phyloP scores from a whole-genome alignment of 2,113 vertebrate genomes.

The Misgurnus mizolepis region DNA sequence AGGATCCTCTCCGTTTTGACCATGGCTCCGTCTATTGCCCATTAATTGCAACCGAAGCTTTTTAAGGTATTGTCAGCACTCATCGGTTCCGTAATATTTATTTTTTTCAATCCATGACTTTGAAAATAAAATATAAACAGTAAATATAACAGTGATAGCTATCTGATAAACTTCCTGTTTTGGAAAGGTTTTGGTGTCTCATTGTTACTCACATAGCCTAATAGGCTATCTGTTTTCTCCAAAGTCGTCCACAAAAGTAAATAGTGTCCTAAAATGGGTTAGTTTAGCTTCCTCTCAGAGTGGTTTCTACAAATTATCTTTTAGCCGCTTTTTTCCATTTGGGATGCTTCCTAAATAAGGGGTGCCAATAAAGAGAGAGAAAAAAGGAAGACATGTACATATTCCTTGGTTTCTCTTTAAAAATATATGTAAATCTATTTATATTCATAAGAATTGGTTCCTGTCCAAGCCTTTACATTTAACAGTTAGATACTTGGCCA shows the following conservation, averaged over 20 bases:
- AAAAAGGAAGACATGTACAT: not conserved
- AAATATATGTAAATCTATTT: too few species aligned
- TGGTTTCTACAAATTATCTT: slow-evolving; percentile 38
- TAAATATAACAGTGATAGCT: slow-evolving; percentile 68
- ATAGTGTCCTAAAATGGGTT: slow-evolving; percentile 47
- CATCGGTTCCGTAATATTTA: slow-evolving; percentile 78
- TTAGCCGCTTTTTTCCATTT: slow-evolving; percentile 40
- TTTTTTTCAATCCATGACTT: slow-evolving; percentile 72
- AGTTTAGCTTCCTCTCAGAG: slow-evolving; percentile 60
- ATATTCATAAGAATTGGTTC: too few species aligned
- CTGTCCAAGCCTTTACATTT: too few species aligned
- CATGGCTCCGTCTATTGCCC: slow-evolving; percentile 71
- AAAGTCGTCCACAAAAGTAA: slow-evolving; percentile 60
- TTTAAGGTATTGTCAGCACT: slow-evolving; percentile 74
- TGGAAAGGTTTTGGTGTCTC: slow-evolving; percentile 66
- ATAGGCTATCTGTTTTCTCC: slow-evolving; percentile 56
- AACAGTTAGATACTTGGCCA: too few species aligned
- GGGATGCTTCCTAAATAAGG: slow-evolving; percentile 24
- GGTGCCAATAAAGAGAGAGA: slow-evolving; percentile 22
- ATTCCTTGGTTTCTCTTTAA: too few species aligned
- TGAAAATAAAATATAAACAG: slow-evolving; percentile 64
- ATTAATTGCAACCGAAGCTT: slow-evolving; percentile 77
- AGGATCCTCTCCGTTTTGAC: slow-evolving; percentile 68
- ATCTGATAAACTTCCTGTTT: slow-evolving; percentile 68
- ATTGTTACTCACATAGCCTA: slow-evolving; percentile 66